Percentiles rank a stretch among this genome's conserved stretches.
Conservation (phyloP, 2,888 invertebrate genomes). For the Lathronympha strigana region DNA sequence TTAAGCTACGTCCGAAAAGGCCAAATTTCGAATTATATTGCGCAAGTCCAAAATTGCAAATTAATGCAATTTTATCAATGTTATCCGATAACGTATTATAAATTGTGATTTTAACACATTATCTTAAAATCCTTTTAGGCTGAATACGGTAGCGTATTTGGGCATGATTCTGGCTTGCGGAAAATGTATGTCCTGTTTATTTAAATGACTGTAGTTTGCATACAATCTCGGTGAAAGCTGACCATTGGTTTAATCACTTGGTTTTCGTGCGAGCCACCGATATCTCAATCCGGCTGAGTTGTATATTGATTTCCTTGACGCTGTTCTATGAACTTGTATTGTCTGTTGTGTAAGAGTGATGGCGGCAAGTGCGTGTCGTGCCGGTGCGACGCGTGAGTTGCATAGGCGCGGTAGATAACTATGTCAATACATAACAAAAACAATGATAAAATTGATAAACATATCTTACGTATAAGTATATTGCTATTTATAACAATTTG, state of each 20-base stretch:
- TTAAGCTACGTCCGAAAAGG: slow-evolving; percentile 11
- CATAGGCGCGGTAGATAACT: neutral
- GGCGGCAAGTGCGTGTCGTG: slow-evolving; percentile 6
- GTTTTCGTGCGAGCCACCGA: slow-evolving; percentile 72
- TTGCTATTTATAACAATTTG: neutral
- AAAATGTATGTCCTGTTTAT: slow-evolving; percentile 36
- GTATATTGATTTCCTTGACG: slow-evolving; percentile 40
- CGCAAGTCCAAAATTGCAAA: slow-evolving; percentile 3
- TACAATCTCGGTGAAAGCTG: slow-evolving; percentile 80
- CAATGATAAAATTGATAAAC: no score
- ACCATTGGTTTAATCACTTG: slow-evolving; percentile 77
- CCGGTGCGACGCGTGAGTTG: neutral
- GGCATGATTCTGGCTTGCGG: slow-evolving; percentile 36
- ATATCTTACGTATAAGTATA: neutral
- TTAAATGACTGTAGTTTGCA: slow-evolving; percentile 66
- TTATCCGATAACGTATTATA: slow-evolving; percentile 26
- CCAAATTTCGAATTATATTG: slow-evolving; percentile 18
- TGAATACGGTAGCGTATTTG: slow-evolving; percentile 40
- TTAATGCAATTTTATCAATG: slow-evolving; percentile 18
- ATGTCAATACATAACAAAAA: neutral
- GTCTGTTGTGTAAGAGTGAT: slow-evolving; percentile 25
- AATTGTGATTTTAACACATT: slow-evolving; percentile 37
- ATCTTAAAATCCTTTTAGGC: slow-evolving; percentile 31
- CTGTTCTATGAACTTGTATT: slow-evolving; percentile 40
- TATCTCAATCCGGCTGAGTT: slow-evolving; percentile 51